Conservation (phyloP, 2,888 invertebrate genomes). For the Eulithis testata region DNA sequence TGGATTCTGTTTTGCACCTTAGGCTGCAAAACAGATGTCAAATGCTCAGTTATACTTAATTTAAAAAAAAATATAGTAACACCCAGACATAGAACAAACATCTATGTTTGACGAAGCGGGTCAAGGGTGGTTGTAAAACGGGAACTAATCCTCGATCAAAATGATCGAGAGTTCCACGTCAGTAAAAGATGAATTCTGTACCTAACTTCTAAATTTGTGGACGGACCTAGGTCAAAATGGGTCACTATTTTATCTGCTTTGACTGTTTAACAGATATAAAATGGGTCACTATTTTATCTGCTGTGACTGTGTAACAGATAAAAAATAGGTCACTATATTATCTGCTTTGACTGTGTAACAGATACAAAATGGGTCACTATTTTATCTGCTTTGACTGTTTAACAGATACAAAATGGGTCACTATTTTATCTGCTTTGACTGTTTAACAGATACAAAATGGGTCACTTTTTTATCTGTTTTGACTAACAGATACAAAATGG, state of each 20-base stretch:
- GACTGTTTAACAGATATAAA: neutral
- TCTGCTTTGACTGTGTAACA: neutral
- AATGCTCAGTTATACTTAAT: no score
- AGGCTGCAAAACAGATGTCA: no score
- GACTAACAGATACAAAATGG: neutral
- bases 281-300: neutral
- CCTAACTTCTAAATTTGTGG: constrained; percentile 26
- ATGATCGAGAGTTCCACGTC: constrained; percentile 31
- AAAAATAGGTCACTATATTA: neutral
- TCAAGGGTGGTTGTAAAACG: constrained; percentile 26
- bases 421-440: no score
- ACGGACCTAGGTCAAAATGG: constrained; percentile 5
- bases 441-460: neutral
- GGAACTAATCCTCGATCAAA: constrained; percentile 33
- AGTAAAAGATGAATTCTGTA: constrained; percentile 32
- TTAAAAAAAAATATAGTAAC: no score
- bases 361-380: neutral
- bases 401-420: neutral
- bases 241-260: neutral
- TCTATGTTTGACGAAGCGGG: neutral
- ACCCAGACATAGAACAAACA: no score
- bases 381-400: no score
- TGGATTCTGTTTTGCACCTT: no score
- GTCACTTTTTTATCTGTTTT: neutral
- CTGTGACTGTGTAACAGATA: neutral